Conservation (phyloP, 2,888 invertebrate genomes). For the Nebria salina region DNA sequence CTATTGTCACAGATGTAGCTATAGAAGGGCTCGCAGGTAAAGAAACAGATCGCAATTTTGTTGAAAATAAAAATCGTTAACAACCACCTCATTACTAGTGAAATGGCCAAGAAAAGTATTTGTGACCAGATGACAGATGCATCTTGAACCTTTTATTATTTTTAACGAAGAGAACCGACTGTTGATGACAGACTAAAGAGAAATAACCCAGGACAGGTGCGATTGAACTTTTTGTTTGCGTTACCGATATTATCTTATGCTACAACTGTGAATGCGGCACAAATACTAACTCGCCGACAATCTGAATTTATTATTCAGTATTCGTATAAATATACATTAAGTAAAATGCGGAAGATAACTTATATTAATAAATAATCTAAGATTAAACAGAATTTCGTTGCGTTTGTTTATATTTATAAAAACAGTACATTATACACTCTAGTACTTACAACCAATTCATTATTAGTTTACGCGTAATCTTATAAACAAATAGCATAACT, state of each 20-base stretch:
- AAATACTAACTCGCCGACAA: constrained; percentile 1
- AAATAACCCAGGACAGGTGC: constrained; percentile 35
- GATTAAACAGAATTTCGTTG: too few relatives aligned
- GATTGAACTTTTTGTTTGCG: constrained; percentile 21
- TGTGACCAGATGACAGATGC: constrained; percentile 16
- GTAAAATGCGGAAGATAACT: too few relatives aligned
- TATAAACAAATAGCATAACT: background rate
- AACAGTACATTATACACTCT: too few relatives aligned
- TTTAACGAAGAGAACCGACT: constrained; percentile 16
- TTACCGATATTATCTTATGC: constrained; percentile 2
- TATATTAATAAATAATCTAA: too few relatives aligned
- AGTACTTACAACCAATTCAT: background rate
- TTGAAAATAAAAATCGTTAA: too few relatives aligned
- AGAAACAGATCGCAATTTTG: too few relatives aligned
- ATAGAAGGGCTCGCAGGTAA: too few relatives aligned
- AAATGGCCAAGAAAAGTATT: too few relatives aligned
- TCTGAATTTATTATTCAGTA: background rate
- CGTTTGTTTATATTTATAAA: too few relatives aligned
- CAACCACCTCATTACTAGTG: too few relatives aligned
- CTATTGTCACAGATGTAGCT: too few relatives aligned
- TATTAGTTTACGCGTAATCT: background rate
- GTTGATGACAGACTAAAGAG: constrained; percentile 21
- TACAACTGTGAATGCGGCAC: constrained; percentile 5
- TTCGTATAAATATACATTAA: too few relatives aligned
- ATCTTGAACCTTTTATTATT: constrained; percentile 26